phyloP scores from a whole-genome alignment of 2,797 vertebrate genomes.

The Sciaenops ocellatus region DNA sequence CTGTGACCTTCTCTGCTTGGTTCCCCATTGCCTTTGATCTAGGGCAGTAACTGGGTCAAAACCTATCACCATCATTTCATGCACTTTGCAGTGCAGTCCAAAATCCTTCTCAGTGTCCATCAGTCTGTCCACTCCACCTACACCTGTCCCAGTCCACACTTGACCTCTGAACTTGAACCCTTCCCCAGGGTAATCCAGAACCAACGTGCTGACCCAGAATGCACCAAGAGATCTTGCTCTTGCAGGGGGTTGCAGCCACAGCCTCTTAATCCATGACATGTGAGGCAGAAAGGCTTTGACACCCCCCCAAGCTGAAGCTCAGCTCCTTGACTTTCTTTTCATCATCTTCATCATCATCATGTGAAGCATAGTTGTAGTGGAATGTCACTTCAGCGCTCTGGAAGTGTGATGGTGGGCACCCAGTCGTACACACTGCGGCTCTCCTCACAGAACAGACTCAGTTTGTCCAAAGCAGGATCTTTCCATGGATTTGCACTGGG shows the following conservation, averaged over 20 bases:
- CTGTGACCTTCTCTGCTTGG: conserved; percentile 51
- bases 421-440: conserved; percentile 94
- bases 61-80: conserved; percentile 26
- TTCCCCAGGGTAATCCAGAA: conserved; percentile 74
- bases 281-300: conserved; percentile 82
- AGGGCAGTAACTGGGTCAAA: conserved; percentile 35
- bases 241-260: conserved; percentile 55
- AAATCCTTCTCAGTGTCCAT: conserved; percentile 77
- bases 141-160: conserved; percentile 80
- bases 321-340: conserved; percentile 77
- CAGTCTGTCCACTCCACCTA: conserved; percentile 74
- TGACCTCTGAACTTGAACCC: conserved; percentile 62
- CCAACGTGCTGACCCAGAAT: conserved; percentile 73
- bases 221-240: conserved; percentile 62
- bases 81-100: conserved; percentile 65
- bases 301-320: conserved; percentile 80
- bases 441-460: conserved; percentile 94
- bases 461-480: conserved; percentile 91
- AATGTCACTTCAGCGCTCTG: conserved; percentile 87
- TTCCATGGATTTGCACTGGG: conserved; percentile 94
- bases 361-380: conserved; percentile 50
- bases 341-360: conserved; percentile 64
- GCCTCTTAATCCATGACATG: conserved; percentile 80
- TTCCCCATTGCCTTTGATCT: conserved; percentile 58
- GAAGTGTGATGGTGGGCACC: conserved; percentile 94